Conservation (phyloP, 1,140 invertebrate genomes). For the Rhysida immarginata region DNA sequence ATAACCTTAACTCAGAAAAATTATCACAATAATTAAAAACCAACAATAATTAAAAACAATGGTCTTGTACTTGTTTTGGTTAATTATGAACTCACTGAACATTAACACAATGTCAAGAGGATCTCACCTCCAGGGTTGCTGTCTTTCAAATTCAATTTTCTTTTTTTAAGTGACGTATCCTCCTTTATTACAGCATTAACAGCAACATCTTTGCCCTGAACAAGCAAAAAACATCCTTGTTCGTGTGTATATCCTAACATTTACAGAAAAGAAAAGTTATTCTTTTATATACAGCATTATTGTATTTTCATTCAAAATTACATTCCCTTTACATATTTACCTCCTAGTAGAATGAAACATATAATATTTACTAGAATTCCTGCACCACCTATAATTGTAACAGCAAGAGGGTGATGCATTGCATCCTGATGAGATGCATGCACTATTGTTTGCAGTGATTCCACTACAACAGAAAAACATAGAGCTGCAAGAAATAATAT, state of each 20-base stretch:
- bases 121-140: not conserved
- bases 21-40: too few relatives aligned
- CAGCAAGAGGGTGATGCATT: slow-evolving; percentile 42
- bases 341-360: slow-evolving; percentile 56
- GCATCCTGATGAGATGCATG: slow-evolving; percentile 34
- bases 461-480: slow-evolving; percentile 62
- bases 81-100: not conserved
- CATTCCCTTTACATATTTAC: slow-evolving; percentile 22
- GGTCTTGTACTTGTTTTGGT: not conserved
- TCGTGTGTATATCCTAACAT: slow-evolving; percentile 48
- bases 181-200: slow-evolving; percentile 2
- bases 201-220: slow-evolving; percentile 5
- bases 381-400: slow-evolving; percentile 45
- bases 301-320: not conserved
- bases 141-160: slow-evolving; percentile 7
- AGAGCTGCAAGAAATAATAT: slow-evolving; percentile 68
- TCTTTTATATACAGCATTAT: not conserved
- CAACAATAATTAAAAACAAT: not conserved
- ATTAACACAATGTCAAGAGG: not conserved
- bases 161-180: not conserved
- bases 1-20: too few relatives aligned
- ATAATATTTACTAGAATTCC: slow-evolving; percentile 51
- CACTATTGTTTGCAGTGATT: slow-evolving; percentile 46
- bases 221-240: slow-evolving; percentile 51
- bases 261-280: not conserved